Conservation (phyloP, 2,113 vertebrate species). For the Melospiza georgiana region DNA sequence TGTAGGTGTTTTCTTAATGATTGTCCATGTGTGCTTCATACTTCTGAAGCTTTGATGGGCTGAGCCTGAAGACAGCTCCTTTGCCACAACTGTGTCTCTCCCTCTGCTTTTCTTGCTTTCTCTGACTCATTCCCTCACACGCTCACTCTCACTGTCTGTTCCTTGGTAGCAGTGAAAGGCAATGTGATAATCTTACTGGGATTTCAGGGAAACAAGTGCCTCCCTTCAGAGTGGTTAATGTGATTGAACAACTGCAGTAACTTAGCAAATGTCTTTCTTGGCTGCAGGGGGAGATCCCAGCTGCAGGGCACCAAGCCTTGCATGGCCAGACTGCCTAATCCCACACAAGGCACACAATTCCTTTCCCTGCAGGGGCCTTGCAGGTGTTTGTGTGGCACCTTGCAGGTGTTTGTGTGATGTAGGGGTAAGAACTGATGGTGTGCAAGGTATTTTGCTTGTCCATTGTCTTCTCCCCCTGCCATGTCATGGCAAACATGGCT, state of each 20-base stretch:
- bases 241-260: background rate
- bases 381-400: background rate
- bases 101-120: background rate
- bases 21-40: rapidly evolving
- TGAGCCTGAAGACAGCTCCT: background rate
- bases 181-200: background rate
- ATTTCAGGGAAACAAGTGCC: background rate
- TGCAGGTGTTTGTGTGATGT: background rate
- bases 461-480: background rate
- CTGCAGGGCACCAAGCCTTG: background rate
- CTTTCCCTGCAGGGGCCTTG: background rate
- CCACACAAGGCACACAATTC: rapidly evolving
- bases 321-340: background rate
- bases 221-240: background rate
- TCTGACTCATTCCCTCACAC: background rate
- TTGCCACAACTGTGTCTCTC: background rate
- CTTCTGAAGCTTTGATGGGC: background rate
- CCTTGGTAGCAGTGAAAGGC: background rate
- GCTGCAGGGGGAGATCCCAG: background rate
- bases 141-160: background rate
- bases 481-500: background rate
- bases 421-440: background rate
- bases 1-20: background rate
- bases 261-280: background rate
- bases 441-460: background rate